Evolutionary conservation across 2,888 invertebrate species (phyloP), one percentile per base, ranked within the genome.

Genomic region (Gymnosoma rotundatum): DNA sequence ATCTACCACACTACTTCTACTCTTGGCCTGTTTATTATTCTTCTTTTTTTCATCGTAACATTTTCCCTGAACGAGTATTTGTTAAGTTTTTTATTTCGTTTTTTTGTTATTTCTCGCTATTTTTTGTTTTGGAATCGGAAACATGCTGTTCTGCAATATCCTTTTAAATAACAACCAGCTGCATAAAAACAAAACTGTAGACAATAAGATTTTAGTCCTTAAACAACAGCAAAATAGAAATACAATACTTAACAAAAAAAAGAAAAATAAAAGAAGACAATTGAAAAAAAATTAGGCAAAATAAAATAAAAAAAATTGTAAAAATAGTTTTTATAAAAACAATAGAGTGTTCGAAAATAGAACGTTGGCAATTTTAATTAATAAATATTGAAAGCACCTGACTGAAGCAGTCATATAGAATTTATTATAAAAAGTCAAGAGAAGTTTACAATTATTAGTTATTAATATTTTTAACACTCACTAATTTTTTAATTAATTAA

Each of bases 361-460:
- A 83, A 80, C 83, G 85, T 78, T 84, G 81, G 70, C 75, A 84
- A 82, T 86, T 87, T 87, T 87, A 86, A 87, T 87, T 87, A 87
- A 86, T 87, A 86, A 87, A 86, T 87, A 86, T 85, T 81, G 86
- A 83, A 83, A 78, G 83, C 83, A 61, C 2, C 73, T 63, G 66
- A 75, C 25, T 67, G 64, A 70, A 69, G 42, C n/a, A 70, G 54
- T 82, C 20, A 76, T 32, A 48, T 10, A 56, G 38, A 67, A 78
- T 67, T 50, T 67, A 60, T 25, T 52, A 25, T 63, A 56, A 76
- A 76, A 61, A 42, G 21, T 32, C 36, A 58, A 25, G n/a, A 76
- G 76, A 60, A 38, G 38, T 60, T 52, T 60, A 67, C 36, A 48
- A 50, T 63, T 52, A 25, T 20, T 38, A 16, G 87, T 88, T 25